Base-by-base conservation (phyloP, 2,888 invertebrate genomes). In the Ganaspis brasiliensis region DNA sequence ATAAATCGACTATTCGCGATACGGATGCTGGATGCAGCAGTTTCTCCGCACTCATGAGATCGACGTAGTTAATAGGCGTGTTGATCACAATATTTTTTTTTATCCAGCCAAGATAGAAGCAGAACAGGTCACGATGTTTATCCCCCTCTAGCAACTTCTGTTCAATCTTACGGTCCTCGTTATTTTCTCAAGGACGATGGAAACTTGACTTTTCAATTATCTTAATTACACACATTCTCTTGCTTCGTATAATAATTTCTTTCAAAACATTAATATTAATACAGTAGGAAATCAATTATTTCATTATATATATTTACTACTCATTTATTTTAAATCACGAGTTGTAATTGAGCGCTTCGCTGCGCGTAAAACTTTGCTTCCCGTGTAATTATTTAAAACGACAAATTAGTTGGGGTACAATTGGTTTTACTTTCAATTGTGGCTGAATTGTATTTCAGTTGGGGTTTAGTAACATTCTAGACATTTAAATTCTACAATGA, bases 61-160 rank as follows among this genome's bases (percentile, higher is more conserved):
- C 63, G 40, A 21, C n/a, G 26, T 45, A 3, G 45, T 67, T 67
- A 67, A 45, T 67, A 40, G 67, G 67, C 24, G 45, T 45, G 67
- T 67, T 67, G 67, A 67, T 67, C 67, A 67, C 45, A 45, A 67
- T 24, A 67, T 45, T 26, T 67, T 67, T 45, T 67, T 24, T 40
- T n/a, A 19, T 61, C 10, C 24, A 45, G 21, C 24, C 26, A 67
- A 67, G 45, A 67, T 67, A 67, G 16, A 67, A 67, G 26, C 67
- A 26, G 14, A 67, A 67, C 67, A 67, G 45, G 67, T 67, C 67
- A 67, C 67, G 67, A 67, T 67, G 63, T 49, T 67, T 45, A 16
- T 45, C 19, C 63, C 67, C 10, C 45, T 49, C 10, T 24, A 9
- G 8, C n/a, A 16, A 45, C 16, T 67, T 67, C 24, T 67, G 24